Conservation (phyloP, 2,113 vertebrate genomes). For the Neolamprologus sp. region DNA sequence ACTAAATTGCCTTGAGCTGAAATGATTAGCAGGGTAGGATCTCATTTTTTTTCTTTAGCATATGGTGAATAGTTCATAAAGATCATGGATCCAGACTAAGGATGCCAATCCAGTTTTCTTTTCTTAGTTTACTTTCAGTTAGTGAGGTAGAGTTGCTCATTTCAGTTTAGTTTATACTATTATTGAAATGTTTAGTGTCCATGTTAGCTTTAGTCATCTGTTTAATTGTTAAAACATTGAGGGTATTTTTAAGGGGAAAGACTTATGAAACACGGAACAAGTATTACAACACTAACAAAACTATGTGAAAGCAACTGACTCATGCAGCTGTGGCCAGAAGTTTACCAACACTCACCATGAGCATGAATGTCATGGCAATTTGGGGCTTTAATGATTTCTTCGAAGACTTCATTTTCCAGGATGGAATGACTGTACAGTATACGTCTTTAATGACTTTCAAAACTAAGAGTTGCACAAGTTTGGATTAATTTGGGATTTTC, state of each 20-base stretch:
- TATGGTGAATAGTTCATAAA: not conserved
- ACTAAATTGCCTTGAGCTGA: not conserved
- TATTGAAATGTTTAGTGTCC: not conserved
- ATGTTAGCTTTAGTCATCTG: not conserved
- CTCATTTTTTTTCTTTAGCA: fast-evolving
- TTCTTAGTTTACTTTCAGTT: not conserved
- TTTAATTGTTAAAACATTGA: not conserved
- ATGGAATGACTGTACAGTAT: not conserved
- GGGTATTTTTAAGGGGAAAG: not conserved
- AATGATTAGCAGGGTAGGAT: fast-evolving
- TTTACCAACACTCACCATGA: not conserved
- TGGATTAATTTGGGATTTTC: not conserved
- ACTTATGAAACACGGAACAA: not conserved
- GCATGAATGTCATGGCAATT: not conserved
- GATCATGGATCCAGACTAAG: not conserved
- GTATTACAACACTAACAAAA: not conserved
- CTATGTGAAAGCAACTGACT: not conserved
- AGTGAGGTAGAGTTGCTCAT: not conserved
- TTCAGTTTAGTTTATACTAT: not conserved
- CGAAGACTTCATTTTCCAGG: not conserved
- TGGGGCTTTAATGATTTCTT: not conserved
- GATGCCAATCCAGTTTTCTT: not conserved
- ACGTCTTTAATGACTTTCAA: not conserved
- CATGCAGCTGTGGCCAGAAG: fast-evolving
- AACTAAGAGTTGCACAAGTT: not conserved